Conservation (phyloP, 2,797 vertebrate genomes). For the Monodelphis domestica region DNA sequence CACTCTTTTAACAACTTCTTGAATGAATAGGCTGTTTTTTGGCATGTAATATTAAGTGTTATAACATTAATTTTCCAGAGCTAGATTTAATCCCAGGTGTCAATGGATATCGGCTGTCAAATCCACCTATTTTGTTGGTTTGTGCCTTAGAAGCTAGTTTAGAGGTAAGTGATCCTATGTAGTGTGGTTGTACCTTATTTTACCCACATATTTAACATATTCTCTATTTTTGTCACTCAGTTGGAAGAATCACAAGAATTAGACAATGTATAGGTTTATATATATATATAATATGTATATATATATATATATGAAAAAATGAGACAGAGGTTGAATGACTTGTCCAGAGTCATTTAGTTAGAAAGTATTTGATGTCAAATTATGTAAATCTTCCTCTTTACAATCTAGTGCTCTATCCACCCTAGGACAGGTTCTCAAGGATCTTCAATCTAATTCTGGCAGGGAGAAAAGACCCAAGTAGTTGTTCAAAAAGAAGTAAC, state of each 20-base stretch:
- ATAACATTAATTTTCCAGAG: conserved; percentile 83
- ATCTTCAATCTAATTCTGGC: neutral
- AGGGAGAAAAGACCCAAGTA: neutral
- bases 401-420: neutral
- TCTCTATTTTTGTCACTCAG: neutral
- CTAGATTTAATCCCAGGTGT: conserved; percentile 90
- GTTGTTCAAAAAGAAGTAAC: neutral
- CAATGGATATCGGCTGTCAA: conserved; percentile 93
- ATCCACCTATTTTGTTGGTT: conserved; percentile 94
- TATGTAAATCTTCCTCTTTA: neutral
- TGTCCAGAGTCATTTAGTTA: neutral
- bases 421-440: neutral
- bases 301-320: too few species aligned
- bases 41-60: conserved; percentile 63
- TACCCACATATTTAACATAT: neutral
- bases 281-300: too few species aligned
- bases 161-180: conserved; percentile 88
- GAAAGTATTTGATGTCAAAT: neutral
- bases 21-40: neutral
- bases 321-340: neutral
- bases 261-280: neutral
- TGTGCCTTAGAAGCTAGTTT: conserved; percentile 95
- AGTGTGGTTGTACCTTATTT: neutral
- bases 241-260: neutral
- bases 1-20: neutral